Evolutionary conservation across 2,113 vertebrate genomes (phyloP), one percentile per base, ranked within the genome.

Genomic region (Hyaena hyaena): DNA sequence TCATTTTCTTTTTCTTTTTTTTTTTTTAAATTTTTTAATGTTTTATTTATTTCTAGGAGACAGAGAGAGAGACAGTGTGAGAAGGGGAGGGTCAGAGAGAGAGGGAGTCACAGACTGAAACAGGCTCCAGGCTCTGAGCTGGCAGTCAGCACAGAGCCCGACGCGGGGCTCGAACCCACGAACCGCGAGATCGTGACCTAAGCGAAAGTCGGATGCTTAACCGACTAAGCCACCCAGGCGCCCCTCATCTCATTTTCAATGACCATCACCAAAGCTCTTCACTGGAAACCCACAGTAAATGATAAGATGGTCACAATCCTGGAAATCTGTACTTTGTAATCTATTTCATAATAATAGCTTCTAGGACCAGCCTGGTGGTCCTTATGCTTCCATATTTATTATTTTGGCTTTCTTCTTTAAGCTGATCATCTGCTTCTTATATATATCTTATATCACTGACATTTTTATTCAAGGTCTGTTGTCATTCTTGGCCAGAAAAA

Each of bases 401-500:
- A 73, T 87, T 90, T 81, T 58, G 92, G 45, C 35, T 87, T 87
- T 90, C 35, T 94, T 74, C 45, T 91, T 55, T 87, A 74, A 48
- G 45, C 74, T 66, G 77, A 26, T 55, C 66, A 48, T 91, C 81
- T 94, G 88, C 35, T 94, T 61, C 87, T 15, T 86, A 74, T 74
- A 81, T 45, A 74, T 53, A 73, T 58, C 53, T 86, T 66, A 82
- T 58, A 91, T 82, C 81, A 58, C 4, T 94, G 92, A 66, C 53
- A 76, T 81, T 86, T 94, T 74, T 87, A 5, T 91, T 82, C 55
- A 66, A 21, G 91, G 74, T 74, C 45, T 26, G 35, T 82, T 74
- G 55, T 82, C 92, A 74, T 91, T 87, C 45, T 87, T 81, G 81
- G 55, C 74, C 45, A 87, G 92, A 74, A 90, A 66, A 94, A 48